Base-by-base conservation (phyloP, 2,888 invertebrate genomes). In the Leptinotarsa juncta region DNA sequence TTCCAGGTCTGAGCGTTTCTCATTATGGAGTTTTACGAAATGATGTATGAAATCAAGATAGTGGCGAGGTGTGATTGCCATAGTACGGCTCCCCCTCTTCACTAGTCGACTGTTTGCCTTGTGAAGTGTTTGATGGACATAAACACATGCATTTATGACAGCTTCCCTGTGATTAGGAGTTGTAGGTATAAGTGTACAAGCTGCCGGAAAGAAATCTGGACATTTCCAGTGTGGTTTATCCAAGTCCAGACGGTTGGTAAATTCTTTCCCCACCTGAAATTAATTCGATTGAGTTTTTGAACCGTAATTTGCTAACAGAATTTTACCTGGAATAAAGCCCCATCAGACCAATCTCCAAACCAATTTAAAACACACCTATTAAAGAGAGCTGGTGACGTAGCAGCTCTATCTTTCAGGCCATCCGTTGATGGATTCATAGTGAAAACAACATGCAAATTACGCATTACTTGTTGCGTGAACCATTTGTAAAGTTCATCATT, bases 351-450 rank as follows among this genome's bases (percentile, higher is more conserved):
- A 88, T 99, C 99, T 15, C 99, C 99, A 88, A 99, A 99, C 99
- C 99, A 99, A 89, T 99, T 99, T 82, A 99, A 92, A 15, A 99
- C 99, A 88, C 99, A 99, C 88, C 99, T 93, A 90, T 99, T 99
- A 91, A 99, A 99, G 73, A 99, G 90, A 4, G 99, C 99, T 49
- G 99, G 99, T 5, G 99, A 99, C 0, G 99, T 99, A 14, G 99
- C 97, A 0, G 99, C 99, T 78, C 99, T 92, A 89, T 99, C 99
- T 88, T 99, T 98, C 62, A 99, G 91, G 0, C 99, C 99, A 86
- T 99, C 98, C 0, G 98, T 96, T 0, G 97, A 98, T 12, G 99
- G 99, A 89, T 99, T 99, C 99, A 99, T 99, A 0, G 99, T 99
- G 89, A 99, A 99, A 65, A 99, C 99, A 14, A 99, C 99, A 89